Percentiles rank a stretch among this genome's conserved stretches.
Conservation (phyloP, 2,888 invertebrate species). For the Hipparchia semele region DNA sequence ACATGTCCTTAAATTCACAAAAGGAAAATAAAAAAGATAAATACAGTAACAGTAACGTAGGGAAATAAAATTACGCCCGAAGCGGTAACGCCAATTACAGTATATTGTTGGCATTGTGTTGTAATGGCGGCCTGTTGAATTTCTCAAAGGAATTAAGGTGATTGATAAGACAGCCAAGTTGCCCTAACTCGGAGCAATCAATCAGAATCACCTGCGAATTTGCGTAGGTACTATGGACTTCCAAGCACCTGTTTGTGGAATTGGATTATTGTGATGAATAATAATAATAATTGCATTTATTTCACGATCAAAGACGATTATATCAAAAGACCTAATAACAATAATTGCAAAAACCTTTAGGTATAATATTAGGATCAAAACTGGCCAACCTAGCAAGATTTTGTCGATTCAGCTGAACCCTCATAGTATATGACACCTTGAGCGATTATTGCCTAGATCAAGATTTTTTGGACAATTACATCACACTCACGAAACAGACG, state of each 20-base stretch:
- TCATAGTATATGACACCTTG: too few species aligned
- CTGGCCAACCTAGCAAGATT: too few species aligned
- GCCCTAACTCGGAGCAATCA: conserved; percentile 14
- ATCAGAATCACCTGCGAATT: conserved; percentile 9
- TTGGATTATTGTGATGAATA: neutral
- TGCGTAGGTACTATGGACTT: conserved; percentile 6
- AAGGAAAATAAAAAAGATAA: neutral
- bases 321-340: too few species aligned
- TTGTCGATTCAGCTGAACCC: too few species aligned
- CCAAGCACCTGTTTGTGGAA: neutral
- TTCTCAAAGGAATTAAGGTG: conserved; percentile 20
- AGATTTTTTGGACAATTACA: too few species aligned
- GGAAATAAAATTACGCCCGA: neutral
- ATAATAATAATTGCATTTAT: too few species aligned
- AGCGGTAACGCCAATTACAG: conserved; percentile 8
- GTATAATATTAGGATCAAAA: too few species aligned
- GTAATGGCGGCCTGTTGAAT: conserved; percentile 17
- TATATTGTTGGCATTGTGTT: conserved; percentile 6
- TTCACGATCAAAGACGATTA: too few species aligned
- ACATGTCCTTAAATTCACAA: too few species aligned
- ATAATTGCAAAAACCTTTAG: too few species aligned
- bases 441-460: too few species aligned
- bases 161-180: conserved; percentile 24
- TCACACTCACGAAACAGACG: too few species aligned
- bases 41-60: neutral